Evolutionary conservation across 2,888 invertebrate species (phyloP).

Genomic region (Eretmocerus hayati): DNA sequence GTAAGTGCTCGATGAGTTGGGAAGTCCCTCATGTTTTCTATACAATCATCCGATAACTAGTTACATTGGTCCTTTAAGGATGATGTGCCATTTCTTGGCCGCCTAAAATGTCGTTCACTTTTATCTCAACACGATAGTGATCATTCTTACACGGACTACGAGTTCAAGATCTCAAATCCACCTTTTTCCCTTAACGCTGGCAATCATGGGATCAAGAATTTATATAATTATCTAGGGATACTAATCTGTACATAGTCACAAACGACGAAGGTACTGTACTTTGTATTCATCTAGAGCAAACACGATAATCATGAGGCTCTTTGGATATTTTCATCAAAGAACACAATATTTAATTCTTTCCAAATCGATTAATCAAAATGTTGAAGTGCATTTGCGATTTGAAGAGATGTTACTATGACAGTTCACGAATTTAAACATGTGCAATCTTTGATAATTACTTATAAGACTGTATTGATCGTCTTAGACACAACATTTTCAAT

Average conservation of each 20-base stretch:
- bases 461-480: too few species aligned
- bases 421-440: too few species aligned
- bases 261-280: conserved; percentile 22
- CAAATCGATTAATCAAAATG: too few species aligned
- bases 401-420: too few species aligned
- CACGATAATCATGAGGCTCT: too few species aligned
- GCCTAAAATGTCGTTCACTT: conserved; percentile 20
- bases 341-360: too few species aligned
- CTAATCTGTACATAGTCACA: conserved; percentile 23
- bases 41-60: conserved; percentile 32
- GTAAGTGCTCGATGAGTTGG: conserved; percentile 24
- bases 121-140: conserved; percentile 6
- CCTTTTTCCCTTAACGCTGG: neutral
- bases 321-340: too few species aligned
- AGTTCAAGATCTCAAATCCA: conserved; percentile 8
- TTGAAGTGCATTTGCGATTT: too few species aligned
- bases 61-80: conserved; percentile 42
- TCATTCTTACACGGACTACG: conserved; percentile 14
- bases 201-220: too few species aligned
- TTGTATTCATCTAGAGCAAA: conserved; percentile 4
- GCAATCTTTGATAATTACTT: too few species aligned
- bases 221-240: conserved; percentile 17
- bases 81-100: conserved; percentile 26
- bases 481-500: too few species aligned
- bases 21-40: conserved; percentile 20